Evolutionary conservation across 2,113 vertebrate genomes (phyloP).

Genomic region (Oryzias curvinotus): DNA sequence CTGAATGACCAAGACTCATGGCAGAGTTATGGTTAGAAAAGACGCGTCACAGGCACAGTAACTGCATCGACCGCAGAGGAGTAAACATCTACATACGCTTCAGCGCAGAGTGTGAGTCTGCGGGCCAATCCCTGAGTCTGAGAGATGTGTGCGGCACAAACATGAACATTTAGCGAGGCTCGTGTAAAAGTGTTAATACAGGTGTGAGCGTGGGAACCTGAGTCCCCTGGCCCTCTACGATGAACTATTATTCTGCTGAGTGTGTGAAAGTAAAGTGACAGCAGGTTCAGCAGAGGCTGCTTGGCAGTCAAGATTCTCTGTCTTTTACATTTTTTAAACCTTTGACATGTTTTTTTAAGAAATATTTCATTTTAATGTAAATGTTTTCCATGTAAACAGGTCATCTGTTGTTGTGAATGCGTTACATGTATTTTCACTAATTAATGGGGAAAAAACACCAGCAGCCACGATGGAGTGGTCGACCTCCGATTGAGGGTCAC

Average conservation of each 20-base stretch:
- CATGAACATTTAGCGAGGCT: constrained; percentile 1
- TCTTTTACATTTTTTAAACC: too few relatives aligned
- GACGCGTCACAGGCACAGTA: constrained; percentile 65
- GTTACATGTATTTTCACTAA: too few relatives aligned
- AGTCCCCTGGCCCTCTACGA: constrained; percentile 7
- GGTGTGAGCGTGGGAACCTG: constrained; percentile 20
- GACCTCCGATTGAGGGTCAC: too few relatives aligned
- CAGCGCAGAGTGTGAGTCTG: constrained; percentile 4
- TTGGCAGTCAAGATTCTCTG: too few relatives aligned
- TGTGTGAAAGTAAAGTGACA: not conserved
- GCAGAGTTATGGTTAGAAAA: constrained; percentile 49
- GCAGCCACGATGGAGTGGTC: too few relatives aligned
- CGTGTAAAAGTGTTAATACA: constrained; percentile 31
- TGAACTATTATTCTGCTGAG: not conserved
- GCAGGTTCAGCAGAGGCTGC: not conserved
- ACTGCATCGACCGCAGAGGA: constrained; percentile 32
- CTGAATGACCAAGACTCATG: not conserved
- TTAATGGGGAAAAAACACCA: too few relatives aligned
- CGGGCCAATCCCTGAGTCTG: not conserved
- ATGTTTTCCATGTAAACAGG: too few relatives aligned
- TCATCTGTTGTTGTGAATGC: too few relatives aligned
- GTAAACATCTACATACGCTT: constrained; percentile 77
- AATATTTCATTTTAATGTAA: too few relatives aligned
- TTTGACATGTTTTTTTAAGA: too few relatives aligned
- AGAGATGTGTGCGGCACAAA: not conserved